Evolutionary conservation across 1,140 invertebrate genomes (phyloP).

Genomic region (Psix sp.): DNA sequence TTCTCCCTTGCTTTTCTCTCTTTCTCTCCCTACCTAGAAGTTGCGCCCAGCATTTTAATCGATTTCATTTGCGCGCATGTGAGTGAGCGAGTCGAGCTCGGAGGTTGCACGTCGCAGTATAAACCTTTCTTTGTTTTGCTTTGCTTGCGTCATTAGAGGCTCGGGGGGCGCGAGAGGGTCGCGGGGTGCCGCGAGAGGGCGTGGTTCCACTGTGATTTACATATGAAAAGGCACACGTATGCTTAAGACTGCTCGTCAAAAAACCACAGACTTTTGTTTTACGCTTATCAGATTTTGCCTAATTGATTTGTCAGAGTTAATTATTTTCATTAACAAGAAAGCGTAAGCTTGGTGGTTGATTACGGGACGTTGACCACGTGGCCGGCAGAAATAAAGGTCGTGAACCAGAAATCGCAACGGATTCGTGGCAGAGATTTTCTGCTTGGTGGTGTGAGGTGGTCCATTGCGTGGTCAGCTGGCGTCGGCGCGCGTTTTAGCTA

Average conservation of each 20-base stretch:
- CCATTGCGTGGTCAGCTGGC: slow-evolving; percentile 74
- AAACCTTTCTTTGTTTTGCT: slow-evolving; percentile 77
- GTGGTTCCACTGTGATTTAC: slow-evolving; percentile 73
- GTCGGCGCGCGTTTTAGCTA: slow-evolving; percentile 64
- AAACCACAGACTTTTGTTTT: neutral
- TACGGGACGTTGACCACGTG: no score
- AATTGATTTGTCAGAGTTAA: neutral
- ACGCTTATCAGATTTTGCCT: neutral
- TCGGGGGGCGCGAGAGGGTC: slow-evolving; percentile 37
- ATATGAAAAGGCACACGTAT: slow-evolving; percentile 63
- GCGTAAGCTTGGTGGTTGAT: no score
- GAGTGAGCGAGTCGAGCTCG: slow-evolving; percentile 67
- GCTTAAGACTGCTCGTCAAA: slow-evolving; percentile 12
- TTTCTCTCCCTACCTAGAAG: slow-evolving; percentile 71
- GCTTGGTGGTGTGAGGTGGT: slow-evolving; percentile 68
- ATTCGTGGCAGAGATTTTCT: slow-evolving; percentile 60
- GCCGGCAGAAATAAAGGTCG: slow-evolving; percentile 45
- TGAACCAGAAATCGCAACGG: slow-evolving; percentile 31
- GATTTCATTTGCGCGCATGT: slow-evolving; percentile 78
- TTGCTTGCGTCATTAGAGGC: slow-evolving; percentile 76
- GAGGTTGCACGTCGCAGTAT: slow-evolving; percentile 67
- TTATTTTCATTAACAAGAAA: no score
- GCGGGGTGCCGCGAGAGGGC: slow-evolving; percentile 63
- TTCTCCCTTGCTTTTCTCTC: slow-evolving; percentile 56
- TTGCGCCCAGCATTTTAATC: slow-evolving; percentile 78